phyloP scores from a whole-genome alignment of 2,797 vertebrate species.

The Eurystomus glaucurus region DNA sequence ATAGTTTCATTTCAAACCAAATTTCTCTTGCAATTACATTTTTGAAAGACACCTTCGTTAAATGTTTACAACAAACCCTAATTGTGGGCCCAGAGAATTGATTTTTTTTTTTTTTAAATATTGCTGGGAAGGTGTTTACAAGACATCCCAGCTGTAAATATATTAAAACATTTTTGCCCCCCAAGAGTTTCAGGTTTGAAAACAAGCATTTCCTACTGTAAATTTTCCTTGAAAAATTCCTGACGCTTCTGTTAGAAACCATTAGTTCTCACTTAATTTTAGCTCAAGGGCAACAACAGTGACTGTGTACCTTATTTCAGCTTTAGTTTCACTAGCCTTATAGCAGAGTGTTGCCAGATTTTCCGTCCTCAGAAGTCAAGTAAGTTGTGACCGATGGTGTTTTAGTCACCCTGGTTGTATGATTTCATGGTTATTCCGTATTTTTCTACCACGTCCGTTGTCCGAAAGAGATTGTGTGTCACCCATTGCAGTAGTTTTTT shows the following conservation, averaged over 20 bases:
- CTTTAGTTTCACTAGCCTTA: not conserved
- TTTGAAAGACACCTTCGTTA: not conserved
- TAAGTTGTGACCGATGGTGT: not conserved
- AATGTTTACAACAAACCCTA: not conserved
- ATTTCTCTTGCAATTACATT: not conserved
- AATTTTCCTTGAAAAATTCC: slow-evolving; percentile 2
- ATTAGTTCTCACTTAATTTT: not conserved
- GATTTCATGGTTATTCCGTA: not conserved
- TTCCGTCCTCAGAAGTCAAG: not conserved
- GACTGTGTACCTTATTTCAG: not conserved
- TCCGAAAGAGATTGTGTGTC: not conserved
- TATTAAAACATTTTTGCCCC: not conserved
- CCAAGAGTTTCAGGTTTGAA: not conserved
- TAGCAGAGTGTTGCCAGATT: not conserved
- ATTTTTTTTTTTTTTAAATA: not conserved
- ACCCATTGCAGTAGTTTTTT: not conserved
- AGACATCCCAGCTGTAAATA: not conserved
- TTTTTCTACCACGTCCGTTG: not conserved
- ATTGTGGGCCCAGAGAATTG: not conserved
- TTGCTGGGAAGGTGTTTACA: not conserved
- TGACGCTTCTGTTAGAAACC: not conserved
- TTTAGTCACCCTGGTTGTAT: not conserved
- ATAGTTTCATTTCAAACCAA: not conserved
- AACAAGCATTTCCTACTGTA: not conserved
- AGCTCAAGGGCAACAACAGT: not conserved